Percentiles rank a stretch among this genome's conserved stretches.
These are phyloP conservation scores for Okapia johnstoni DNA, from an alignment of 2,113 vertebrate species.

Conservation along the genomic window DNA sequence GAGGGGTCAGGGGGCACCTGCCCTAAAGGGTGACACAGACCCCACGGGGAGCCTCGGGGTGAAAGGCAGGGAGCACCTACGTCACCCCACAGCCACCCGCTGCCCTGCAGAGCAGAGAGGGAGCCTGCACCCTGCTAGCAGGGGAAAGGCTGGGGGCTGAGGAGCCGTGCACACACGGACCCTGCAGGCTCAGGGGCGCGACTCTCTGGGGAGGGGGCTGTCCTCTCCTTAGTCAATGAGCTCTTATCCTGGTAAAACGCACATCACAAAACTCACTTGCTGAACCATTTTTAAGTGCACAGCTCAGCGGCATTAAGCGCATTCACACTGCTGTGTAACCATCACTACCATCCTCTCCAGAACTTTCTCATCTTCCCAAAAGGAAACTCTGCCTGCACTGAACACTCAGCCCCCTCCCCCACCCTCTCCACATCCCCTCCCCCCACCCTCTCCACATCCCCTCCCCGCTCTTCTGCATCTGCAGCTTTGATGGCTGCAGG, in stretches of 20 bases:
- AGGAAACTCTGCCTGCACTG: neutral
- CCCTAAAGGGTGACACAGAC: neutral
- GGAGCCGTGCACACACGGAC: rapidly evolving
- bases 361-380: neutral
- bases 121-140: rapidly evolving
- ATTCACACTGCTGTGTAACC: rapidly evolving
- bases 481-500: rapidly evolving
- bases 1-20: too few relatives aligned
- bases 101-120: neutral
- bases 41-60: rapidly evolving
- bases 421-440: neutral
- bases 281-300: rapidly evolving
- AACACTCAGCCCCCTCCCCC: neutral
- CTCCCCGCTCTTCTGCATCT: neutral
- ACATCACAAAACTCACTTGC: rapidly evolving
- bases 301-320: neutral
- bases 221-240: neutral
- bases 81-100: neutral
- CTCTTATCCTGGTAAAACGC: neutral
- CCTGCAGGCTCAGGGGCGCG: neutral
- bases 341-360: neutral
- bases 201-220: neutral
- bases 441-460: neutral
- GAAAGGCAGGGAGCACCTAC: neutral
- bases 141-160: neutral